phyloP scores from a whole-genome alignment of 1,140 invertebrate genomes.

The Nasonia longicornis region DNA sequence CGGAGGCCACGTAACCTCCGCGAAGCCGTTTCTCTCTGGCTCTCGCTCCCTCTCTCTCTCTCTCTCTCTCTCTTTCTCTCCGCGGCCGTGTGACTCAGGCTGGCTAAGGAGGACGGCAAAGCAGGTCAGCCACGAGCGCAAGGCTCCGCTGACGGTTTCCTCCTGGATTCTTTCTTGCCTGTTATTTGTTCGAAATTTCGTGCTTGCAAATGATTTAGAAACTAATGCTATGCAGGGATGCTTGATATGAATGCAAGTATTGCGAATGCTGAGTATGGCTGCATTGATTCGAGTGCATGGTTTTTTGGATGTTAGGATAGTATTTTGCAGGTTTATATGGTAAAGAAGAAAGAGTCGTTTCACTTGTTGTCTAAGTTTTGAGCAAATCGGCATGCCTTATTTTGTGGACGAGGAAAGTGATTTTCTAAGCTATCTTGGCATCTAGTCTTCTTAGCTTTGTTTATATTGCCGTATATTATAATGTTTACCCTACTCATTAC shows the following conservation, averaged over 20 bases:
- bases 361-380: too few relatives aligned
- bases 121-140: constrained; percentile 9
- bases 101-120: constrained; percentile 11
- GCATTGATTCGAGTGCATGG: too few relatives aligned
- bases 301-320: too few relatives aligned
- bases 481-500: background rate
- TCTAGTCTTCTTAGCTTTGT: background rate
- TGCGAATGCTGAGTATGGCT: too few relatives aligned
- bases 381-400: too few relatives aligned
- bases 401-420: too few relatives aligned
- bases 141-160: background rate
- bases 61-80: background rate
- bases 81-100: background rate
- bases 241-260: too few relatives aligned
- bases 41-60: background rate
- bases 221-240: too few relatives aligned
- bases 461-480: background rate
- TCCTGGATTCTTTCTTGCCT: background rate
- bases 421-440: too few relatives aligned
- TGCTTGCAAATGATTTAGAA: too few relatives aligned
- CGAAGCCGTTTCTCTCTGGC: background rate
- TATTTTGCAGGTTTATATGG: too few relatives aligned
- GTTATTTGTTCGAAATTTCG: background rate
- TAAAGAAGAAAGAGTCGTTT: too few relatives aligned
- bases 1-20: background rate